These are phyloP conservation scores for Prionailurus bengalensis DNA, from an alignment of 2,113 vertebrate genomes.

Conservation along the genomic window DNA sequence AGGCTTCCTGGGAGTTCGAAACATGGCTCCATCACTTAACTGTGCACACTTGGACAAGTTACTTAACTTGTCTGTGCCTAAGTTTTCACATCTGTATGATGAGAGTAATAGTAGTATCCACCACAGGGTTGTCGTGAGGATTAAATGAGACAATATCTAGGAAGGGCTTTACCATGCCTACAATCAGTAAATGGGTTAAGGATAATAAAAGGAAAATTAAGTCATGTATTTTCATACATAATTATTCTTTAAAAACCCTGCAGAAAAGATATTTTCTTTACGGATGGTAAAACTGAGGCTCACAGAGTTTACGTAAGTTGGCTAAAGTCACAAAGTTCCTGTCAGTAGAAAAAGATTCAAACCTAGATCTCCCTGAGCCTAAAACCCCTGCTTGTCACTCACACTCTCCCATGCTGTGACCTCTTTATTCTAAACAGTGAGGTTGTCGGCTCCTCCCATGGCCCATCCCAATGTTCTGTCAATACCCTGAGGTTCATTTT, in stretches of 20 bases:
- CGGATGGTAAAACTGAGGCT: neutral
- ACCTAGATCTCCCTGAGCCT: neutral
- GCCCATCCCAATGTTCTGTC: neutral
- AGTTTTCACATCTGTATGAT: neutral
- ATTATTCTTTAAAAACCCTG: neutral
- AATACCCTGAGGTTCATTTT: neutral
- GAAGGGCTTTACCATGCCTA: neutral
- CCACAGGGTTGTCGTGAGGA: neutral
- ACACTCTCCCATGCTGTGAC: neutral
- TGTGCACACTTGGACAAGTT: neutral
- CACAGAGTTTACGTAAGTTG: neutral
- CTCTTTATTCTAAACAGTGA: neutral
- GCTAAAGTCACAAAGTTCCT: neutral
- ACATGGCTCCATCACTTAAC: neutral
- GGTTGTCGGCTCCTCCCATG: neutral
- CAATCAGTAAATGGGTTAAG: neutral
- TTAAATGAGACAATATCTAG: neutral
- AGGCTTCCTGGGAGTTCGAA: neutral
- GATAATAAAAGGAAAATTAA: slow-evolving; percentile 16
- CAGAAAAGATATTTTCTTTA: neutral
- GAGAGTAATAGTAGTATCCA: neutral
- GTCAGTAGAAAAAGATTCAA: neutral
- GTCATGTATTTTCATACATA: neutral
- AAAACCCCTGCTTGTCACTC: neutral
- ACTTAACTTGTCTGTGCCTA: neutral